Evolutionary conservation across 1,140 invertebrate genomes (phyloP).

Genomic region (Temnothorax nylanderi): DNA sequence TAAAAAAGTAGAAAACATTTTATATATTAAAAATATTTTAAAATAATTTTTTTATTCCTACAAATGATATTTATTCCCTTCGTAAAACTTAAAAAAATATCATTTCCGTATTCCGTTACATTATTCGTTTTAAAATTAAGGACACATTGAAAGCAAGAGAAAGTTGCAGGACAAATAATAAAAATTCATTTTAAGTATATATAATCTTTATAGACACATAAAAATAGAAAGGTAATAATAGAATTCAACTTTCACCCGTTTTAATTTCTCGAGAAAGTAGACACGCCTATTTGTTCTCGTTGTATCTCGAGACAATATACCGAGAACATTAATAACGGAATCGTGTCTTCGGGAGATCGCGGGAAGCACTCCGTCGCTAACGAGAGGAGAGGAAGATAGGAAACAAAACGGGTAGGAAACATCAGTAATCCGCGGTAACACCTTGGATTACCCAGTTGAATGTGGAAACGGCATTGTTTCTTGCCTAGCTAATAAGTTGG

Average conservation of each 20-base stretch:
- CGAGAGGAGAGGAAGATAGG: neutral
- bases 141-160: neutral
- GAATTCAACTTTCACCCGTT: neutral
- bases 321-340: slow-evolving; percentile 6
- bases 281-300: slow-evolving; percentile 3
- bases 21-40: neutral
- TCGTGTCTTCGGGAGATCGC: slow-evolving; percentile 27
- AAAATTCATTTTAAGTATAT: neutral
- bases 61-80: neutral
- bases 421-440: slow-evolving; percentile 44
- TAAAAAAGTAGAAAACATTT: neutral
- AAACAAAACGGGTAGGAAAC: slow-evolving; percentile 41
- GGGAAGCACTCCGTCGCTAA: slow-evolving; percentile 7
- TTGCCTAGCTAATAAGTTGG: slow-evolving; percentile 47
- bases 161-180: neutral
- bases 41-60: neutral
- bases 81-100: neutral
- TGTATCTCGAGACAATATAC: slow-evolving; percentile 13
- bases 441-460: slow-evolving; percentile 35
- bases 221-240: neutral
- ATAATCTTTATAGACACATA: neutral
- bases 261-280: neutral
- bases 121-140: neutral
- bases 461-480: slow-evolving; percentile 56
- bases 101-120: neutral